These are phyloP conservation scores for Lateolabrax maculatus DNA, from an alignment of 2,797 vertebrate genomes.

Conservation along the genomic window DNA sequence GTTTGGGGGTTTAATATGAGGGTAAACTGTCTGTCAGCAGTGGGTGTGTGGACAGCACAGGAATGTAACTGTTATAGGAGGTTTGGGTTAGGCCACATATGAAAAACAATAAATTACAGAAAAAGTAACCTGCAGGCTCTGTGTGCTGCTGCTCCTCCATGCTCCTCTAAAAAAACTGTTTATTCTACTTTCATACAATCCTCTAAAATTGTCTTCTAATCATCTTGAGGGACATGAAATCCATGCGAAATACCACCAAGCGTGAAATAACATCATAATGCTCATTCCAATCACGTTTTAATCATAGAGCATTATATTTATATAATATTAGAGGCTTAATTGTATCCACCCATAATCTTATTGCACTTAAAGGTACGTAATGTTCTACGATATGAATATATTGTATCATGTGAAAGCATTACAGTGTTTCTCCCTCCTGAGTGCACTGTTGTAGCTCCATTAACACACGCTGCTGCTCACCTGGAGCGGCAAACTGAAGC, in stretches of 20 bases:
- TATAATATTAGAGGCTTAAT: not conserved
- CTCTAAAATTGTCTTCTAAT: not conserved
- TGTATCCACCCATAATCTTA: not conserved
- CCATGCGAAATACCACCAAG: not conserved
- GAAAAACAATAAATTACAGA: not conserved
- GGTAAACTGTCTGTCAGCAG: not conserved
- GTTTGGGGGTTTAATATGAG: conserved; percentile 2
- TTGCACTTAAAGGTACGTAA: not conserved
- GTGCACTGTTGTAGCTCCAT: conserved; percentile 35
- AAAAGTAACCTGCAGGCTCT: not conserved
- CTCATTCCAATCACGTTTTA: not conserved
- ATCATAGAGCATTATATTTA: not conserved
- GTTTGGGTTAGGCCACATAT: too few species aligned
- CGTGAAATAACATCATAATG: not conserved
- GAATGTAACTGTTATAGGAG: conserved; percentile 8
- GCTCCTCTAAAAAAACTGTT: not conserved
- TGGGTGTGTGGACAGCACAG: not conserved
- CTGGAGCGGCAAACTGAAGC: conserved; percentile 57
- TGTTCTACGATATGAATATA: not conserved
- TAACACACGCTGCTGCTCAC: conserved; percentile 51
- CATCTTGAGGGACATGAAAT: not conserved
- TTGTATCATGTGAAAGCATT: conserved; percentile 3
- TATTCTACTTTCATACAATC: not conserved
- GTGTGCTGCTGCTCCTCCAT: too few species aligned
- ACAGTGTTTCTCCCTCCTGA: conserved; percentile 16